Conservation (phyloP, 1,140 invertebrate species). For the Hydropsyche tenuis region DNA sequence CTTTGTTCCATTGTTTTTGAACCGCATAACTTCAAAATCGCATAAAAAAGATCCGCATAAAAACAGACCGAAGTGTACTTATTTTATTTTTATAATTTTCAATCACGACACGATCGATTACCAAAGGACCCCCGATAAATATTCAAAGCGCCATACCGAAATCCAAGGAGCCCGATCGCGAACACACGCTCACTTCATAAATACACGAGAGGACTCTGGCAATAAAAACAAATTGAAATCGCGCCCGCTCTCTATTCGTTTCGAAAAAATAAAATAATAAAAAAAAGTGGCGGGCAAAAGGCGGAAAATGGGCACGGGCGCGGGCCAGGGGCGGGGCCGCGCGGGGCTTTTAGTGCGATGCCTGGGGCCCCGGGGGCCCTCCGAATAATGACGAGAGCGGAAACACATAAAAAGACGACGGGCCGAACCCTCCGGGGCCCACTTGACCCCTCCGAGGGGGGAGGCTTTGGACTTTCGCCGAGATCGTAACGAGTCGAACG, state of each 20-base stretch:
- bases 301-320: neutral
- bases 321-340: too few species aligned
- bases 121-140: too few species aligned
- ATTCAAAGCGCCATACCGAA: neutral
- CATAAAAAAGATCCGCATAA: too few species aligned
- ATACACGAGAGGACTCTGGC: constrained; percentile 18
- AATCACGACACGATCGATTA: neutral
- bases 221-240: constrained; percentile 27
- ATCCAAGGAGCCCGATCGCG: neutral
- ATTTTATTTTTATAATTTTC: neutral
- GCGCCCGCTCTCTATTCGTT: neutral
- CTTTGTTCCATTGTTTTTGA: too few species aligned
- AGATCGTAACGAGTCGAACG: too few species aligned
- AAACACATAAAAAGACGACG: constrained; percentile 23
- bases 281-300: neutral
- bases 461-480: too few species aligned
- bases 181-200: constrained; percentile 6
- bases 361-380: neutral
- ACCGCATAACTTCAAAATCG: too few species aligned
- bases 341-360: constrained; percentile 2
- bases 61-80: neutral
- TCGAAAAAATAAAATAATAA: constrained; percentile 5
- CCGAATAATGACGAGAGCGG: constrained; percentile 18
- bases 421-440: constrained; percentile 9
- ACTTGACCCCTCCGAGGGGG: neutral